These are phyloP conservation scores for Zosterops borbonicus DNA, from an alignment of 2,113 vertebrate species.

Conservation along the genomic window DNA sequence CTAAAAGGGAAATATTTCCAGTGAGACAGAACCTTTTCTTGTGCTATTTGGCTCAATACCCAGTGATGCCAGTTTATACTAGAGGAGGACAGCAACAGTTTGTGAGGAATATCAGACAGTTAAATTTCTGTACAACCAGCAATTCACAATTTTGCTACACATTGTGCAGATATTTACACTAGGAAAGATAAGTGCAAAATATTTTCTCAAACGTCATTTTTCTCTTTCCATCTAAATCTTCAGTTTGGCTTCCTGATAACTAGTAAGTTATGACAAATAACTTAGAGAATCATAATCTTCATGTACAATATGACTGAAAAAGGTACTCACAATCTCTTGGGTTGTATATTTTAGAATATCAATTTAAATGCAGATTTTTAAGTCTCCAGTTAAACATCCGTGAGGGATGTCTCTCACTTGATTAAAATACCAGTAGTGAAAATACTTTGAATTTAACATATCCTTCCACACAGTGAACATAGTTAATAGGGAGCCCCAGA, in stretches of 20 bases:
- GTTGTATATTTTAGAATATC: constrained; percentile 60
- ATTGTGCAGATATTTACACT: not conserved
- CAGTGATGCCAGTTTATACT: not conserved
- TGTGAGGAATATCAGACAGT: not conserved
- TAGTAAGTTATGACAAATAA: constrained; percentile 14
- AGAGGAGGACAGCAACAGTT: not conserved
- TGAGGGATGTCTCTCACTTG: constrained; percentile 48
- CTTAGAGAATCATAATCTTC: constrained; percentile 25
- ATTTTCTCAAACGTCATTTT: constrained; percentile 9
- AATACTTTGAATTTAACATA: constrained; percentile 58
- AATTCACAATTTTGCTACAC: not conserved
- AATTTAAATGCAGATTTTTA: constrained; percentile 78
- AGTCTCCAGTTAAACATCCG: constrained; percentile 32
- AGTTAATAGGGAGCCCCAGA: constrained; percentile 8
- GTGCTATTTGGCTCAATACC: not conserved
- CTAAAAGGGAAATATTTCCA: not conserved
- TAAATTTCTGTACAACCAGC: not conserved
- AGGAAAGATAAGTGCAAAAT: not conserved
- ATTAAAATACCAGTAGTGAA: constrained; percentile 65
- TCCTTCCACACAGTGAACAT: constrained; percentile 29
- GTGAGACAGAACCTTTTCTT: not conserved
- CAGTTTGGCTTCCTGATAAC: constrained; percentile 28
- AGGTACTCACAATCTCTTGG: constrained; percentile 1
- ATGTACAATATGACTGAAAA: not conserved
- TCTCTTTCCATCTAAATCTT: constrained; percentile 15